A percentile compares a stretch with the other conserved stretches of the same genome.
phyloP scores from a whole-genome alignment of 2,113 vertebrate genomes.

The Polyodon spathula region DNA sequence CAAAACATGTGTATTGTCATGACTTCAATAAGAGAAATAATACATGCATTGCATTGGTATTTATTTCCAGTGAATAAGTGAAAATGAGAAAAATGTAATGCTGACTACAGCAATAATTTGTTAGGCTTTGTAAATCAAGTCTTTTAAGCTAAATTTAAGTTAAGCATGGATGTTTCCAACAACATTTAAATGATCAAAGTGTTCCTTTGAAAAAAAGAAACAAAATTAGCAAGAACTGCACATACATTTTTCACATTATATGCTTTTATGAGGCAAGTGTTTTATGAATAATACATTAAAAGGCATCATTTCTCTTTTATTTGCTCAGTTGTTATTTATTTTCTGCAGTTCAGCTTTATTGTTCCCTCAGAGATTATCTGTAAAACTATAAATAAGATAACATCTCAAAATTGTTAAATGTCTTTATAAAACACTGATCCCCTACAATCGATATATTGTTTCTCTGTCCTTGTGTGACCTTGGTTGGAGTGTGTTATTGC shows the following conservation, averaged over 20 bases:
- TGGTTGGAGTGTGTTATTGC: constrained; percentile 34
- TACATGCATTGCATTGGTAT: too few relatives aligned
- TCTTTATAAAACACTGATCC: constrained; percentile 15
- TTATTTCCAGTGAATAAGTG: too few relatives aligned
- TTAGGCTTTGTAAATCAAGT: too few relatives aligned
- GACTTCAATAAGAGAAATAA: too few relatives aligned
- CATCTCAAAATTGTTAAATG: constrained; percentile 10
- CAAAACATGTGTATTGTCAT: too few relatives aligned
- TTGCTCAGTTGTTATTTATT: constrained; percentile 14
- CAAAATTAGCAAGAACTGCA: too few relatives aligned
- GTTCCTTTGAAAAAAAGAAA: too few relatives aligned
- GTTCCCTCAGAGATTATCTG: constrained; percentile 17
- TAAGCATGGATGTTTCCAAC: too few relatives aligned
- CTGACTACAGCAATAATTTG: too few relatives aligned
- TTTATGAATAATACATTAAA: constrained; percentile 5
- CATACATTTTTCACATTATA: constrained; percentile 18
- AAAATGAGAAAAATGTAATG: too few relatives aligned
- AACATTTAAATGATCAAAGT: too few relatives aligned
- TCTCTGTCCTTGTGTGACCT: constrained; percentile 32
- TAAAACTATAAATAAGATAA: constrained; percentile 14
- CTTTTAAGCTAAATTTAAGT: too few relatives aligned
- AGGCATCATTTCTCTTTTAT: not conserved
- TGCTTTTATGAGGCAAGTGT: constrained; percentile 8
- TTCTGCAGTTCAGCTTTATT: constrained; percentile 15
- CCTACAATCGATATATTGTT: constrained; percentile 26